Percentiles rank a stretch among this genome's conserved stretches.
Conservation (phyloP, 2,113 vertebrate species). For the Fulmarus glacialis region DNA sequence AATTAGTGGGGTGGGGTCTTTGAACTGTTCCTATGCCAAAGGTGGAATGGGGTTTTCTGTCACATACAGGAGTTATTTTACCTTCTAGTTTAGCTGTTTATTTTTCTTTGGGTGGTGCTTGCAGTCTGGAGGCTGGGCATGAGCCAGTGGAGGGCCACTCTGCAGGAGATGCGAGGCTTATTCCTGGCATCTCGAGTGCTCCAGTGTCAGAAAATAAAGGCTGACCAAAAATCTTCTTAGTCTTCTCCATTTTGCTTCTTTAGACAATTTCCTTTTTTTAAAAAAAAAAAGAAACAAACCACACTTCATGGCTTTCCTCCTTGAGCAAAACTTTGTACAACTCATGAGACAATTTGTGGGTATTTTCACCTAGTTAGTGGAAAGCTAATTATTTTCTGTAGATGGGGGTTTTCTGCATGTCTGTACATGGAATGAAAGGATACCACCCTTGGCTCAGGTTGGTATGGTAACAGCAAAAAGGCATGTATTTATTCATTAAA, state of each 20-base stretch:
- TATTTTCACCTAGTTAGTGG: neutral
- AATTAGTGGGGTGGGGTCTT: neutral
- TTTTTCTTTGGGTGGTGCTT: neutral
- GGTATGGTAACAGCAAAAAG: neutral
- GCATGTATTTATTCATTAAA: neutral
- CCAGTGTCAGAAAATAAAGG: neutral
- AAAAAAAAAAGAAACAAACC: no score
- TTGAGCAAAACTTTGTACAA: neutral
- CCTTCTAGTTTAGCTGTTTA: neutral
- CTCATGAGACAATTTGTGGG: fast-evolving
- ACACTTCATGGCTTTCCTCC: neutral
- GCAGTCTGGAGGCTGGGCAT: neutral
- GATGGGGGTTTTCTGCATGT: neutral
- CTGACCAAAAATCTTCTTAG: neutral
- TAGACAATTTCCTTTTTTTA: neutral
- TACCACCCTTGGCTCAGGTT: neutral
- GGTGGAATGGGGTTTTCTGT: neutral
- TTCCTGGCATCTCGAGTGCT: neutral
- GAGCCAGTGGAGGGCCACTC: neutral
- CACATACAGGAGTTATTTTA: neutral
- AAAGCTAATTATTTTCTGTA: neutral
- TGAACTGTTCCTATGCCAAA: neutral
- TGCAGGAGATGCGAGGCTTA: fast-evolving
- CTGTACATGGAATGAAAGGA: neutral
- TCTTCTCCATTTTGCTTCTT: neutral